Percentiles rank a stretch among this genome's conserved stretches.
phyloP scores from a whole-genome alignment of 2,888 invertebrate species.

The Cyaniris semiargus region DNA sequence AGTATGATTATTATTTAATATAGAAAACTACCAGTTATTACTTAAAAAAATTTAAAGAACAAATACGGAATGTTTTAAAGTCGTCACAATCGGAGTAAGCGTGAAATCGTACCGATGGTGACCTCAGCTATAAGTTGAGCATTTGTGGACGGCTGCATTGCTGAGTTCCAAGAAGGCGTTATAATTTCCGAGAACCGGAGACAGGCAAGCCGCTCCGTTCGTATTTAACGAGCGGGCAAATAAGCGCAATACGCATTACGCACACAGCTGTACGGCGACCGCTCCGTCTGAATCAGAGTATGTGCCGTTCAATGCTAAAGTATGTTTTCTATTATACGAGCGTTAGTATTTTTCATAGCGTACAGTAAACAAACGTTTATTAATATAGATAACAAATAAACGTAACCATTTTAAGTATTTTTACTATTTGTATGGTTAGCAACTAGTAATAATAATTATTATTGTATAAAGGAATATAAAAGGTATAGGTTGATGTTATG shows the following conservation, averaged over 20 bases:
- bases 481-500: conserved; percentile 34
- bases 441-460: neutral
- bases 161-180: conserved; percentile 79
- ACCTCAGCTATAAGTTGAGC: conserved; percentile 71
- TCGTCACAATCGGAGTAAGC: conserved; percentile 50
- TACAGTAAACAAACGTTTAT: conserved; percentile 15
- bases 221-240: conserved; percentile 68
- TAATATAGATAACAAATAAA: neutral
- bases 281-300: conserved; percentile 43
- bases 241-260: conserved; percentile 67
- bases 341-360: neutral
- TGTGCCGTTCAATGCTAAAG: conserved; percentile 45
- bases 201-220: conserved; percentile 70
- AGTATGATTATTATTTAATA: neutral
- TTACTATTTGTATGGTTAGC: neutral
- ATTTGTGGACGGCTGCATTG: conserved; percentile 66
- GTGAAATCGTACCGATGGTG: conserved; percentile 60
- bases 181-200: conserved; percentile 78
- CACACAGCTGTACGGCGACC: conserved; percentile 48
- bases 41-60: neutral
- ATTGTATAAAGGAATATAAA: neutral
- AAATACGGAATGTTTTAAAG: neutral
- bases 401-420: neutral
- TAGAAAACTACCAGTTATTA: neutral
- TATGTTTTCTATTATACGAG: conserved; percentile 46